phyloP scores from a whole-genome alignment of 2,888 invertebrate species.

The Habroteleia sp. region DNA sequence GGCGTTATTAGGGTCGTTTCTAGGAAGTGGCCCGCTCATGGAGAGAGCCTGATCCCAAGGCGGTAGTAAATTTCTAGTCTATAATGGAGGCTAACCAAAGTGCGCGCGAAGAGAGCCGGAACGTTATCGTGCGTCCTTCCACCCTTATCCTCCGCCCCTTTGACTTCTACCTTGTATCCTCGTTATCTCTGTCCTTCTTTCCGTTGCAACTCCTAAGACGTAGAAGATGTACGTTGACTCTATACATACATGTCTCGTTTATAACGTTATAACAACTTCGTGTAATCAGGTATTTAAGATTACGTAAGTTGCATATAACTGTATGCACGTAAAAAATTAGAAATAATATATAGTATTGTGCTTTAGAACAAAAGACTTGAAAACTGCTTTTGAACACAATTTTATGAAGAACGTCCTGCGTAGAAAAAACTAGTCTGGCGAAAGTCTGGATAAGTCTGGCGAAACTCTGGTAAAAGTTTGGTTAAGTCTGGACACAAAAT shows the following conservation, averaged over 20 bases:
- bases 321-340: too few relatives aligned
- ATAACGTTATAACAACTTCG: conserved; percentile 8
- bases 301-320: conserved; percentile 6
- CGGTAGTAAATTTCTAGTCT: conserved; percentile 75
- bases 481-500: too few relatives aligned
- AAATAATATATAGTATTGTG: too few relatives aligned
- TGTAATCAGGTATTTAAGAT: conserved; percentile 6
- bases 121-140: conserved; percentile 67
- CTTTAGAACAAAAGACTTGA: too few relatives aligned
- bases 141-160: conserved; percentile 57
- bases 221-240: conserved; percentile 67
- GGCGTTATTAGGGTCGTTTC: conserved; percentile 76
- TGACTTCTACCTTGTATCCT: conserved; percentile 50
- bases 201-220: conserved; percentile 67
- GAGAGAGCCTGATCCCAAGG: conserved; percentile 75
- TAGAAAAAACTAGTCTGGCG: too few relatives aligned
- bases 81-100: conserved; percentile 75
- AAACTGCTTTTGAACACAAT: too few relatives aligned
- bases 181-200: conserved; percentile 55
- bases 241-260: not conserved
- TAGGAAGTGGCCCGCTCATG: conserved; percentile 73
- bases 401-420: too few relatives aligned
- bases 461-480: too few relatives aligned
- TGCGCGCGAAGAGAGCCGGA: conserved; percentile 63
- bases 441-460: too few relatives aligned